Base-by-base conservation (phyloP, 2,797 vertebrate species). In the Dipus sagitta region DNA sequence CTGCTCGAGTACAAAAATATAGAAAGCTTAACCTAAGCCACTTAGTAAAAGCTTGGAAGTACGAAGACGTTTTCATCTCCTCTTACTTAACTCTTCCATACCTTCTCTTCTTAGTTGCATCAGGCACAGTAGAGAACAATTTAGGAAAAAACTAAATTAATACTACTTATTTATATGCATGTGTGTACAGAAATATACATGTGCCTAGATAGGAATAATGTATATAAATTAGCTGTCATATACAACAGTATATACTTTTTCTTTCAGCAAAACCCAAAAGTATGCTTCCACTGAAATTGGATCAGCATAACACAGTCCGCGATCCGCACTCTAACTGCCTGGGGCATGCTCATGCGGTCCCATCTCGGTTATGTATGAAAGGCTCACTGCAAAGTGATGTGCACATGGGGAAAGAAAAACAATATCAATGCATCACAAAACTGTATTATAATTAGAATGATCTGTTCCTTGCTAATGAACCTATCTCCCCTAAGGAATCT, bases 221-320 rank as follows among this genome's bases (percentile, higher is more conserved):
- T 34, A 62, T 28, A 14, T 17, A 28, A 64, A 17, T 26, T 65
- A 47, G 67, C 75, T 74, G 23, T 81, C 42, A 60, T 83, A 42
- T 2, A 24, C 20, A 26, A 12, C 18, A 78, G n/a, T n/a, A 8
- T 60, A 26, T 52, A 30, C 14, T 92, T 94, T 24, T 86, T 86
- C 64, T 85, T 92, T 77, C 85, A 90, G 81, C 60, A 34, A 82
- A 93, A 89, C 42, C 52, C 30, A 47, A 86, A 95, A 93, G n/a
- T 68, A 85, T 79, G 81, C 60, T 80, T 84, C 67, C 54, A 17
- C 42, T 70, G 92, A 72, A 95, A 76, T 24, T 64, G 6, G 32
- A 88, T 89, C 81, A 68, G 2, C 18, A 38, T 24, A 34, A 74
- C 0, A 12, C 0, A 58, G 79, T 58, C 52, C 21, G 34, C 67